Percentiles rank a stretch among this genome's conserved stretches.
Evolutionary conservation across 2,888 invertebrate species (phyloP).

Genomic region (Mythimna pallens): DNA sequence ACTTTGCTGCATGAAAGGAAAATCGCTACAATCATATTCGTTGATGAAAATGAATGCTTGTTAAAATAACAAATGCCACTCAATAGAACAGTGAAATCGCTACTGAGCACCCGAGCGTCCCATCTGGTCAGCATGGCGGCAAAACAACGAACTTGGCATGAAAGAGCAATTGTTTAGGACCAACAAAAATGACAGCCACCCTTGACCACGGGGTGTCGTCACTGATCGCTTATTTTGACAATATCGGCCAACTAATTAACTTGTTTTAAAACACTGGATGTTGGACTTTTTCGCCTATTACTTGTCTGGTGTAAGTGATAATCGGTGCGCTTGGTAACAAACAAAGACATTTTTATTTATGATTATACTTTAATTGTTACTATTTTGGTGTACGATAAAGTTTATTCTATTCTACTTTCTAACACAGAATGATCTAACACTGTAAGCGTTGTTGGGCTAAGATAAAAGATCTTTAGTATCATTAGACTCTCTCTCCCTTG

Average conservation of each 20-base stretch:
- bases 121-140: not conserved
- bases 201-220: conserved; percentile 74
- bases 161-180: conserved; percentile 63
- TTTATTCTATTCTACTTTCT: not conserved
- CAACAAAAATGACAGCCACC: conserved; percentile 64
- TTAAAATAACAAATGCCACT: conserved; percentile 25
- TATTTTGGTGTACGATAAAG: too few species aligned
- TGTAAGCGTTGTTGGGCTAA: not conserved
- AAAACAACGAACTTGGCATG: conserved; percentile 41
- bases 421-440: not conserved
- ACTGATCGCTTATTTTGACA: conserved; percentile 81
- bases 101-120: conserved; percentile 35
- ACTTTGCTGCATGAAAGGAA: not conserved
- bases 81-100: conserved; percentile 40
- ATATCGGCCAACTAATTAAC: conserved; percentile 82
- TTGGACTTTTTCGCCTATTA: conserved; percentile 63
- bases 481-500: too few species aligned
- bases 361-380: too few species aligned
- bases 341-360: not conserved
- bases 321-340: conserved; percentile 1
- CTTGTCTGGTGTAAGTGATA: conserved; percentile 35
- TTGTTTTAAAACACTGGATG: conserved; percentile 80
- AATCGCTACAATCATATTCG: not conserved
- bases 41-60: conserved; percentile 1
- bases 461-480: not conserved